These are phyloP conservation scores for Empidonax alnorum DNA, from an alignment of 2,113 vertebrate genomes.

Conservation along the genomic window DNA sequence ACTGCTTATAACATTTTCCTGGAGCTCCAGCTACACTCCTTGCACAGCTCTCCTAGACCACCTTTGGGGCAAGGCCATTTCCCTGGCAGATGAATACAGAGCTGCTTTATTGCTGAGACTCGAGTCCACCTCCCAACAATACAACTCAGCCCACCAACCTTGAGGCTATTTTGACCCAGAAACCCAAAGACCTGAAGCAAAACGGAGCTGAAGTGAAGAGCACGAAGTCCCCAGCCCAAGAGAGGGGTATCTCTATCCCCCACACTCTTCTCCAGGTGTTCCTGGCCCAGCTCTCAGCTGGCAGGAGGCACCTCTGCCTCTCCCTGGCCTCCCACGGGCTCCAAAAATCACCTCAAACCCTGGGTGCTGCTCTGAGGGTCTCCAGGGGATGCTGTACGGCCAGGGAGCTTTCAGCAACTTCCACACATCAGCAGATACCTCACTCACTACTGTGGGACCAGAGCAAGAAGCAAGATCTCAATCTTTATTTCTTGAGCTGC, in stretches of 20 bases:
- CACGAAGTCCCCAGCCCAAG: accelerated
- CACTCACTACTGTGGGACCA: accelerated
- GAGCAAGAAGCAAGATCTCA: not conserved
- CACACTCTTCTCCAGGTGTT: accelerated
- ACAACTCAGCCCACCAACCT: not conserved
- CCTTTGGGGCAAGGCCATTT: not conserved
- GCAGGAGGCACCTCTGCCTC: not conserved
- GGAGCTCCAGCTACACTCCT: not conserved
- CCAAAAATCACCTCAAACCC: not conserved
- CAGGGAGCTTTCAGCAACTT: not conserved
- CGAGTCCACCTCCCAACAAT: accelerated
- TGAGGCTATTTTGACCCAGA: not conserved
- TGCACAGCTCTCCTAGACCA: not conserved
- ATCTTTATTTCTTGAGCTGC: not conserved
- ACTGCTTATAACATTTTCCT: not conserved
- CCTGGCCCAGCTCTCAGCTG: not conserved
- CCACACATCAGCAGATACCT: not conserved
- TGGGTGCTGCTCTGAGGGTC: not conserved
- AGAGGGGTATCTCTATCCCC: not conserved
- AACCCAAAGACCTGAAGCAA: not conserved
- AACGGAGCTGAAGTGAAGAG: not conserved
- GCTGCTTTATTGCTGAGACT: not conserved
- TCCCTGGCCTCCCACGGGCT: not conserved
- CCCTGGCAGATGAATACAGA: not conserved
- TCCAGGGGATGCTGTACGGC: not conserved